phyloP scores from a whole-genome alignment of 2,888 invertebrate species.

The Trissolcus japonicus region DNA sequence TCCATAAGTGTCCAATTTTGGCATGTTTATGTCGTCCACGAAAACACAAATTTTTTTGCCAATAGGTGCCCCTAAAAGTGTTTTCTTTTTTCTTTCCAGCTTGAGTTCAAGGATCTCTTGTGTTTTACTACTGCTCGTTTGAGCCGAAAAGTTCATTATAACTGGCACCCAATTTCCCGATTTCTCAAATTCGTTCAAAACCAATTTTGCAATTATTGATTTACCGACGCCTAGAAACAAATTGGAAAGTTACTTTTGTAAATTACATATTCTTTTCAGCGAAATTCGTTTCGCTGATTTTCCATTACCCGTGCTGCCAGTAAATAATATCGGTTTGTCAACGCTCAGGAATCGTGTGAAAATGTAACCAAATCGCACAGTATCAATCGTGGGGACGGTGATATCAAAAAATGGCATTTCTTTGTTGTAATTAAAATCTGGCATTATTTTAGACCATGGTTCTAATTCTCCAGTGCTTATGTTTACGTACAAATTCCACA shows the following conservation, averaged over 20 bases:
- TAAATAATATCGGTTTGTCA: conserved; percentile 88
- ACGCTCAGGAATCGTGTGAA: conserved; percentile 85
- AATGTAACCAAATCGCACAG: conserved; percentile 89
- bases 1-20: conserved; percentile 89
- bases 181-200: conserved; percentile 81
- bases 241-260: too few relatives aligned
- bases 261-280: too few relatives aligned
- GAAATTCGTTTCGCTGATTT: too few relatives aligned
- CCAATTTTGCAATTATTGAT: conserved; percentile 88
- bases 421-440: conserved; percentile 83
- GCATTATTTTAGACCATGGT: conserved; percentile 87
- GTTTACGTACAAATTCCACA: conserved; percentile 89
- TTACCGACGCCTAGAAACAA: conserved; percentile 85
- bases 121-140: conserved; percentile 89
- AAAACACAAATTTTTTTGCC: conserved; percentile 90
- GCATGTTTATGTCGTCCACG: conserved; percentile 96
- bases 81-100: conserved; percentile 88
- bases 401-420: conserved; percentile 90
- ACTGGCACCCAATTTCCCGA: conserved; percentile 84
- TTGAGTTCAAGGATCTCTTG: conserved; percentile 92
- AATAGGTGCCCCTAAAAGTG: conserved; percentile 87
- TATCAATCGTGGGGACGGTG: conserved; percentile 93
- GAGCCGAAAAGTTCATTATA: conserved; percentile 92
- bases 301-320: conserved; percentile 87
- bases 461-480: conserved; percentile 83